Percentiles rank a stretch among this genome's conserved stretches.
Evolutionary conservation across 2,113 vertebrate species (phyloP).

Genomic region (Pteropus alecto): DNA sequence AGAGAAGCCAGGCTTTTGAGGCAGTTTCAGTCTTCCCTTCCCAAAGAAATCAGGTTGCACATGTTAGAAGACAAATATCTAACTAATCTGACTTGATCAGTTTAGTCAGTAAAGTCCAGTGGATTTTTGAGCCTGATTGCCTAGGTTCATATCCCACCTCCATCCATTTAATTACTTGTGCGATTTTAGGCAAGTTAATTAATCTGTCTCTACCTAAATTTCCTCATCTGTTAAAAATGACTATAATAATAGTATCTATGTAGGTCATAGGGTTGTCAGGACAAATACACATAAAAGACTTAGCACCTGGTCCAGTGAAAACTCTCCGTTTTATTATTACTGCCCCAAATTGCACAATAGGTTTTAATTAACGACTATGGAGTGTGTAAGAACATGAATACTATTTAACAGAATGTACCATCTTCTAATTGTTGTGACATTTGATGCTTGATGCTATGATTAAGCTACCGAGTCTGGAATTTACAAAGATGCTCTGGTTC

Average conservation of each 20-base stretch:
- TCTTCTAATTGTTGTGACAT: constrained; percentile 42
- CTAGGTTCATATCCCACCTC: neutral
- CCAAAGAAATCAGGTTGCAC: neutral
- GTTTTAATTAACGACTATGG: constrained; percentile 23
- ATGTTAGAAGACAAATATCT: neutral
- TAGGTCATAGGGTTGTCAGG: neutral
- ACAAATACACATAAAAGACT: neutral
- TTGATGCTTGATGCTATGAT: constrained; percentile 60
- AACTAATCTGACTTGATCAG: neutral
- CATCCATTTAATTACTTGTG: neutral
- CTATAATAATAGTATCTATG: neutral
- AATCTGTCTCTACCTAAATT: neutral
- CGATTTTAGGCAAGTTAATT: neutral
- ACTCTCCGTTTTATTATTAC: neutral
- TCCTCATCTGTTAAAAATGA: neutral
- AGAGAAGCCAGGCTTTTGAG: neutral
- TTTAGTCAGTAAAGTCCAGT: neutral
- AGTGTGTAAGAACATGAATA: neutral
- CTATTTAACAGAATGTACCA: constrained; percentile 2
- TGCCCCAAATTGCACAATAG: constrained; percentile 17
- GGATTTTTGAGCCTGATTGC: neutral
- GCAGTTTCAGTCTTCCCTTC: neutral
- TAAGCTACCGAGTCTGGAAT: constrained; percentile 54
- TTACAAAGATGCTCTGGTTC: constrained; percentile 20
- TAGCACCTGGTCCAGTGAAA: neutral